These are phyloP conservation scores for Luperina nickerlii DNA, from an alignment of 2,888 invertebrate genomes.

Conservation along the genomic window DNA sequence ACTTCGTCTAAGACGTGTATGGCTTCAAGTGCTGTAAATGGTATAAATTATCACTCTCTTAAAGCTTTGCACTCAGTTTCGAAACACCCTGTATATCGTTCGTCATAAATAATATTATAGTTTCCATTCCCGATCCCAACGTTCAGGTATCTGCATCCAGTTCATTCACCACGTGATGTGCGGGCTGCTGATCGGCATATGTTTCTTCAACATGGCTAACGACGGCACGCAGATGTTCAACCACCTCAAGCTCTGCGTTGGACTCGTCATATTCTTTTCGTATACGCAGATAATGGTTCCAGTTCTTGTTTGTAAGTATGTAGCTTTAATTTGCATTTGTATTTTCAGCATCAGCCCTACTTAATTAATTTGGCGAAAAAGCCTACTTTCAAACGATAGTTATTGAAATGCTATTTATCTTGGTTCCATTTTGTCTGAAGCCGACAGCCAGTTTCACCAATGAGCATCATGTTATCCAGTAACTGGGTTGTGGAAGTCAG, in stretches of 20 bases:
- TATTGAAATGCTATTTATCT: no score
- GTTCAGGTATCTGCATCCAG: conserved; percentile 90
- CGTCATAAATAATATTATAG: not conserved
- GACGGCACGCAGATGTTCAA: conserved; percentile 92
- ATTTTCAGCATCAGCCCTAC: not conserved
- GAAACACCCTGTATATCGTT: not conserved
- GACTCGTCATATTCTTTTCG: conserved; percentile 91
- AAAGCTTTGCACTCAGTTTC: no score
- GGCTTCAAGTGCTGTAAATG: no score
- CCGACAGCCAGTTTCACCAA: not conserved
- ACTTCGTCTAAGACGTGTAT: no score
- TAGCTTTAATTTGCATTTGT: conserved; percentile 64
- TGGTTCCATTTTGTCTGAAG: not conserved
- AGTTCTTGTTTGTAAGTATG: conserved; percentile 92
- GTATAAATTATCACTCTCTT: no score
- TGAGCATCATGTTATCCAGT: not conserved
- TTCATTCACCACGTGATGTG: conserved; percentile 91
- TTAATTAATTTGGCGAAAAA: not conserved
- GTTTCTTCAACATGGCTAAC: conserved; percentile 91
- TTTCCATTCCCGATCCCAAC: not conserved
- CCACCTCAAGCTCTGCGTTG: conserved; percentile 92
- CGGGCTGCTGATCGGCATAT: conserved; percentile 89
- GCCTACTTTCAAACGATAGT: not conserved
- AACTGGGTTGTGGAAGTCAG: not conserved
- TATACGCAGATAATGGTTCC: conserved; percentile 93